These are phyloP conservation scores for Bergia sp. DNA, from an alignment of 92 coral and sea anemone genomes.

Conservation along the genomic window DNA sequence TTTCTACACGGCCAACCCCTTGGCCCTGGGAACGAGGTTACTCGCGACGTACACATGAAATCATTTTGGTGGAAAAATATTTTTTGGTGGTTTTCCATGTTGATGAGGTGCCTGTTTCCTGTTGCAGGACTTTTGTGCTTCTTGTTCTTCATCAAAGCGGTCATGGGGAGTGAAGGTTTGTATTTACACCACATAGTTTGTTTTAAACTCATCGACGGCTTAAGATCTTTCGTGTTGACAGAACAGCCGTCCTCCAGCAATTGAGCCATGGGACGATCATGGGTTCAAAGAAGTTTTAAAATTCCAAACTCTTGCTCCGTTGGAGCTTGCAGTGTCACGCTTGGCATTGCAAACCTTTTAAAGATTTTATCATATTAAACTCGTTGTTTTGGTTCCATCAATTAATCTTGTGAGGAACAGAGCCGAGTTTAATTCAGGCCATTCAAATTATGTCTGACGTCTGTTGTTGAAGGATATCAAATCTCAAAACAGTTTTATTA, in stretches of 20 bases:
- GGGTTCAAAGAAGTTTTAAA: background rate
- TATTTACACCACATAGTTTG: background rate
- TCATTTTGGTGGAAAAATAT: background rate
- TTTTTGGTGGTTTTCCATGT: background rate
- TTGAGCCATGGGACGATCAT: background rate
- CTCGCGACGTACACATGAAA: background rate
- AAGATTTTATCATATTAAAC: background rate
- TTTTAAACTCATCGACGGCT: background rate
- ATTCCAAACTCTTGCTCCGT: background rate
- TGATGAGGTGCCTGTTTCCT: conserved; percentile 8
- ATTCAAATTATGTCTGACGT: background rate
- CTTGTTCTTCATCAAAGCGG: background rate
- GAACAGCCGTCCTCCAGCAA: background rate
- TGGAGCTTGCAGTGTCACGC: background rate
- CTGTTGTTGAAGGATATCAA: background rate
- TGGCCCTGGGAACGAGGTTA: conserved; percentile 5
- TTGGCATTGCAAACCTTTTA: conserved; percentile 1
- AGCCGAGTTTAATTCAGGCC: background rate
- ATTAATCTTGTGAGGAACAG: background rate
- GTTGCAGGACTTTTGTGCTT: conserved; percentile 21
- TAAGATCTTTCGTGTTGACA: background rate
- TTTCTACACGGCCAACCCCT: background rate
- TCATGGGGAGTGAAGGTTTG: conserved; percentile 47
- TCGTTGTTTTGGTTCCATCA: background rate
- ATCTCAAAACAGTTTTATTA: background rate